Conservation (phyloP, 2,797 vertebrate genomes). For the Remorina albescens region DNA sequence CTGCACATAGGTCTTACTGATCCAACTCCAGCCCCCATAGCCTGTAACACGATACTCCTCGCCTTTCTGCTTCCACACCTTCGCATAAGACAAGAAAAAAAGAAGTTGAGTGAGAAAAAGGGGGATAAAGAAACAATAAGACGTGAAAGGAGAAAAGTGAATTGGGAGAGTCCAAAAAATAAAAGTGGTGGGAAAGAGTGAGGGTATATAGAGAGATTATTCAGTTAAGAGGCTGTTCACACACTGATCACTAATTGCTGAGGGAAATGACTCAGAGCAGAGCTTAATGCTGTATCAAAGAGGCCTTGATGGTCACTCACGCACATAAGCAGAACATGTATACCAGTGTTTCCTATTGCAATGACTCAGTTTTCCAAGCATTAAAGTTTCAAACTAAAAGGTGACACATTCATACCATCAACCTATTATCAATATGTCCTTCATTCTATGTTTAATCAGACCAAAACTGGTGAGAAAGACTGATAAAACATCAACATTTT, state of each 20-base stretch:
- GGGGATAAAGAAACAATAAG: conserved; percentile 3
- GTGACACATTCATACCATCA: background rate
- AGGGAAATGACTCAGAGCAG: conserved; percentile 53
- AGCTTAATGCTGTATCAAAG: conserved; percentile 56
- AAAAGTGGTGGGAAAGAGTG: background rate
- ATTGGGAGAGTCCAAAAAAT: background rate
- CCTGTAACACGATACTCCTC: conserved; percentile 98
- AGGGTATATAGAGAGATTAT: conserved; percentile 13
- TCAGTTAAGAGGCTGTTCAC: conserved; percentile 41
- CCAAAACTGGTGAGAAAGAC: background rate
- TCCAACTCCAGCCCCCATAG: conserved; percentile 98
- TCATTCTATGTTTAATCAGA: background rate
- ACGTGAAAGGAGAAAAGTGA: conserved; percentile 9
- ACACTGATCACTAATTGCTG: conserved; percentile 42
- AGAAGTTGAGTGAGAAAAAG: conserved; percentile 15
- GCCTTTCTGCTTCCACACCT: conserved; percentile 99
- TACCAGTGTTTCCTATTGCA: conserved; percentile 39
- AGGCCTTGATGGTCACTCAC: conserved; percentile 47
- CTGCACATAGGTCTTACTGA: conserved; percentile 94
- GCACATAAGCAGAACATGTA: conserved; percentile 29
- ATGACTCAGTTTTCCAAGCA: conserved; percentile 30
- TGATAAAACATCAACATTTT: background rate
- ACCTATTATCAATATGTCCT: conserved; percentile 1
- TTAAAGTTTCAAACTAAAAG: conserved; percentile 19
- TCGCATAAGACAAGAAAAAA: conserved; percentile 33